Evolutionary conservation across 2,113 vertebrate genomes (phyloP).

Genomic region (Dicrurus megarhynchus): DNA sequence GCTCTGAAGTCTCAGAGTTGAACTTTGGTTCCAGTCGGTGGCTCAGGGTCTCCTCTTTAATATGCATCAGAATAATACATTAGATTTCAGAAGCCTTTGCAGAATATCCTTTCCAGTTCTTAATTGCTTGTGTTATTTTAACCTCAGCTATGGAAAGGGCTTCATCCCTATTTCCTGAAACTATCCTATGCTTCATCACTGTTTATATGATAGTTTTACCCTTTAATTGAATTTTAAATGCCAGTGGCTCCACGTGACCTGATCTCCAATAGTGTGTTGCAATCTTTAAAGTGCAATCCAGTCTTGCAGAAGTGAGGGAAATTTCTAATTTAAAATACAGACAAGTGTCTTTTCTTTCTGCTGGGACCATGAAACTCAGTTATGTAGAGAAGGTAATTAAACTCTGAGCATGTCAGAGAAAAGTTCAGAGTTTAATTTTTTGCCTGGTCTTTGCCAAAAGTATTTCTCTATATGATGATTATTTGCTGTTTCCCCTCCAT

Average conservation of each 20-base stretch:
- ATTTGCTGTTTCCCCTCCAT: neutral
- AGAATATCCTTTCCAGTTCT: neutral
- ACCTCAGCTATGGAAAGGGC: neutral
- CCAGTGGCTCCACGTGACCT: neutral
- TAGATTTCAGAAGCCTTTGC: neutral
- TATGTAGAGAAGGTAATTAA: neutral
- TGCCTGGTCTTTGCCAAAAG: neutral
- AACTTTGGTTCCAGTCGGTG: neutral
- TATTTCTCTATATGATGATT: neutral
- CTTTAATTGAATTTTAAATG: conserved; percentile 22
- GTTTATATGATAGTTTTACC: neutral
- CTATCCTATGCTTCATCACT: neutral
- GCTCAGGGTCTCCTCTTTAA: neutral
- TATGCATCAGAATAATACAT: neutral
- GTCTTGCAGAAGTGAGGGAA: neutral
- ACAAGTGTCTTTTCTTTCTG: neutral
- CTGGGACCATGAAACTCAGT: neutral
- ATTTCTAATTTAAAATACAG: neutral
- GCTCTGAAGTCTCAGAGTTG: neutral
- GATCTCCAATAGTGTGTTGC: neutral
- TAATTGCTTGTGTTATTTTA: neutral
- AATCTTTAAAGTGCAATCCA: neutral
- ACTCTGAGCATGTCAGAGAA: neutral
- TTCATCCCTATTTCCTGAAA: neutral
- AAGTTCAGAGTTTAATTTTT: neutral